Evolutionary conservation across 1,140 invertebrate species (phyloP).

Genomic region (Campodea augens): DNA sequence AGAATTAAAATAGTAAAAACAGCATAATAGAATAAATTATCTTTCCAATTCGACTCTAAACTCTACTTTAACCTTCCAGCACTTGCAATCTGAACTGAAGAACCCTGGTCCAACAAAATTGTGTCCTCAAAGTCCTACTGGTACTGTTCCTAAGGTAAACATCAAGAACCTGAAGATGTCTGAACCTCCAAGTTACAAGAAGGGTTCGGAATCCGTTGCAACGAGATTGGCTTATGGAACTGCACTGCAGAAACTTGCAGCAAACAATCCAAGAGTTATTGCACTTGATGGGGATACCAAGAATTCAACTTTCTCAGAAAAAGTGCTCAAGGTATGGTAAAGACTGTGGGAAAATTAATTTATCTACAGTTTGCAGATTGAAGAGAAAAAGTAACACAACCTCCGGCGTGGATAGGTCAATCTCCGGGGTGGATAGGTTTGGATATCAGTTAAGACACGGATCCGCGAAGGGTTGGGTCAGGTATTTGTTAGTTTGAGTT

Average conservation of each 20-base stretch:
- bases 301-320: slow-evolving; percentile 93
- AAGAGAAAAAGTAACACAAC: no score
- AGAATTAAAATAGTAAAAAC: no score
- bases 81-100: slow-evolving; percentile 43
- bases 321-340: slow-evolving; percentile 49
- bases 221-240: slow-evolving; percentile 88
- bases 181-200: slow-evolving; percentile 68
- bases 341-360: slow-evolving; percentile 25
- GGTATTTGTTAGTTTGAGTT: no score
- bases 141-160: slow-evolving; percentile 45
- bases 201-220: slow-evolving; percentile 60
- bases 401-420: no score
- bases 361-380: no score
- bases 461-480: no score
- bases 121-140: slow-evolving; percentile 39
- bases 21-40: not conserved
- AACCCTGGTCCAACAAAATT: slow-evolving; percentile 34
- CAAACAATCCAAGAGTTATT: slow-evolving; percentile 64
- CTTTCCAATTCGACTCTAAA: not conserved
- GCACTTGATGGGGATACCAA: slow-evolving; percentile 93
- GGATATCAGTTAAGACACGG: no score
- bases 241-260: slow-evolving; percentile 70
- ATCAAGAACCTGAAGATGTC: slow-evolving; percentile 56
- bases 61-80: slow-evolving; percentile 25
- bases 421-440: no score